phyloP scores from a whole-genome alignment of 64 coral and sea anemone genomes.

The Pocillopora verrucosa region DNA sequence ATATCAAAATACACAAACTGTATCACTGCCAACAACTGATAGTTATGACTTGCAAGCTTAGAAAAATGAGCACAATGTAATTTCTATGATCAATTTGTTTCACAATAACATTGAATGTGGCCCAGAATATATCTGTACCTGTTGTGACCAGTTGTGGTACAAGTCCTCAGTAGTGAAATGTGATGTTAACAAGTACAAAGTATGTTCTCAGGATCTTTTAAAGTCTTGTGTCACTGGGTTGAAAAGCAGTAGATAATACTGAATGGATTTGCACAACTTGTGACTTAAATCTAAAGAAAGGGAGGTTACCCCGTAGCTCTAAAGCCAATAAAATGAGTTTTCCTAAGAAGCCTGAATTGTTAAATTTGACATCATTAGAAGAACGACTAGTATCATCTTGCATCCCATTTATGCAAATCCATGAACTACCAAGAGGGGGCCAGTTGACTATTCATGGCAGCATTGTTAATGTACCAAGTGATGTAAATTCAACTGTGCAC shows the following conservation, averaged over 20 bases:
- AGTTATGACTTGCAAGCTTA: too few species aligned
- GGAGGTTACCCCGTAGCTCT: slow-evolving; percentile 20
- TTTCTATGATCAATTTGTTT: slow-evolving; percentile 15
- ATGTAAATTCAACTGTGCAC: too few species aligned
- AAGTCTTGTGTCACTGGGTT: slow-evolving; percentile 28
- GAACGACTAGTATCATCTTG: too few species aligned
- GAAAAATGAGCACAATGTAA: neutral
- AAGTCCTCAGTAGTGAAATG: slow-evolving; percentile 19
- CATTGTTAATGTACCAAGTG: too few species aligned
- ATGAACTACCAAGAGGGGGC: too few species aligned
- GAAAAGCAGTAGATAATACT: slow-evolving; percentile 46
- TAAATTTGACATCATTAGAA: too few species aligned
- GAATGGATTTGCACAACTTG: slow-evolving; percentile 39
- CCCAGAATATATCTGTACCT: slow-evolving; percentile 25
- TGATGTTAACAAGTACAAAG: too few species aligned
- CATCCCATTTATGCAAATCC: too few species aligned
- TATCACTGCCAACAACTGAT: neutral
- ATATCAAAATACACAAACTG: too few species aligned
- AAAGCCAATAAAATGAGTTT: slow-evolving; percentile 37
- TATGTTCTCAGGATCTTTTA: slow-evolving; percentile 2
- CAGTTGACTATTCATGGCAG: too few species aligned
- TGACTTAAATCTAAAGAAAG: slow-evolving; percentile 26
- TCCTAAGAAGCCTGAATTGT: slow-evolving; percentile 22
- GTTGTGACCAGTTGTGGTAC: slow-evolving; percentile 53
- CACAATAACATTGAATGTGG: slow-evolving; percentile 15